Base-by-base conservation (phyloP, 2,113 vertebrate species). In the Pollimyrus isidori region DNA sequence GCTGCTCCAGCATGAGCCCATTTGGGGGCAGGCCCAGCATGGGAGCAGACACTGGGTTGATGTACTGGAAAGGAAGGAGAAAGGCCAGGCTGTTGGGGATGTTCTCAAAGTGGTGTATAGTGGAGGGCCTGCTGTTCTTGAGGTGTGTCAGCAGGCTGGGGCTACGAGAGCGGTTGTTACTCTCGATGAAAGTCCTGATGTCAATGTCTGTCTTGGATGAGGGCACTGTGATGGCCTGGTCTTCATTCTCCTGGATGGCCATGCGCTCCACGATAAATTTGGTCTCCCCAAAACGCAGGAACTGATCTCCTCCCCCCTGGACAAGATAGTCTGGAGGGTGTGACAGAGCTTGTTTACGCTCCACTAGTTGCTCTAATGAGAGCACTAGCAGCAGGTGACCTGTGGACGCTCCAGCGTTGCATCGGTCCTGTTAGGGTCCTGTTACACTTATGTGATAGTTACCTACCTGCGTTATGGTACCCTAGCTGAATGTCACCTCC, bases 201-300 rank as follows among this genome's bases (percentile, higher is more conserved):
- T 96, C 95, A 26, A 96, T 96, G 91, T 95, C 95, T 85, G 93
- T 93, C 93, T 97, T 97, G 89, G 95, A 96, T 91, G 96, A 94
- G 3, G 96, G 95, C 83, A 97, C 95, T 88, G 95, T 93, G 89
- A 96, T 95, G n/a, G 94, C 95, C 90, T 93, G 96, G 84, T 92
- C 95, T 94, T 96, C 96, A 91, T 96, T 95, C 91, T 97, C 96
- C 92, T 97, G 96, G 94, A 97, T 96, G 90, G 96, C 95, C 98
- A 99, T 99, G 91, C 97, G 91, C 95, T 99, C 96, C 45, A 98
- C 98, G 0, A 98, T 97, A 92, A 97, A 96, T 89, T 97, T 98
- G 0, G 98, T 99, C 94, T 99, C 98, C 56, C 98, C 98, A 86
- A 99, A 99, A 88, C 97, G 97, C 91, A 98, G 94, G 94, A 99